Evolutionary conservation across 30 jellyfish, hydroid and myxozoan genomes (phyloP).

Genomic region (Clytia hemisphaerica): DNA sequence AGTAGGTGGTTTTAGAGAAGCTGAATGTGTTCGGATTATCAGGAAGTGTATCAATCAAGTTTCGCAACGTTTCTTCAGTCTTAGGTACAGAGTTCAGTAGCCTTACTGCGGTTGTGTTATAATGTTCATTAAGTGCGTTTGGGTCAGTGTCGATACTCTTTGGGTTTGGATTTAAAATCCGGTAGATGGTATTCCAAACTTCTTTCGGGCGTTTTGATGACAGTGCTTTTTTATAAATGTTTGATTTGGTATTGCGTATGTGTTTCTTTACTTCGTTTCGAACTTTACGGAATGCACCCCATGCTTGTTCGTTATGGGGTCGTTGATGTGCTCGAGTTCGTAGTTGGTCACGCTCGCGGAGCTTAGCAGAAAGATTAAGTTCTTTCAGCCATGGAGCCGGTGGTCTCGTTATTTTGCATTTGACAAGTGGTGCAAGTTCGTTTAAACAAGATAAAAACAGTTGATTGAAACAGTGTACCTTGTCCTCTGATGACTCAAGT

Average conservation of each 20-base stretch:
- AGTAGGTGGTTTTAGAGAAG: too few relatives aligned
- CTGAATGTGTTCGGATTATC: too few relatives aligned
- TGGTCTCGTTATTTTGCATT: conserved; percentile 1
- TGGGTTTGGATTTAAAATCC: too few relatives aligned
- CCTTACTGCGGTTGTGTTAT: too few relatives aligned
- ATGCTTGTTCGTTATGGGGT: not conserved
- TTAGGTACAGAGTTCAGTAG: too few relatives aligned
- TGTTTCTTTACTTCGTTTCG: not conserved
- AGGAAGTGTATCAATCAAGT: too few relatives aligned
- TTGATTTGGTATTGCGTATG: not conserved
- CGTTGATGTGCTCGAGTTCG: not conserved
- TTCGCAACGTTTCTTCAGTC: too few relatives aligned
- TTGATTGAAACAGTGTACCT: too few relatives aligned
- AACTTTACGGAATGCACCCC: not conserved
- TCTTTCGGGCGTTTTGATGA: not conserved
- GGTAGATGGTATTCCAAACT: conserved; percentile 4
- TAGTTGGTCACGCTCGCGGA: not conserved
- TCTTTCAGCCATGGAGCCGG: conserved; percentile 3
- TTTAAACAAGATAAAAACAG: too few relatives aligned
- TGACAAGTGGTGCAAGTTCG: conserved; percentile 1
- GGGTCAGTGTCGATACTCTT: too few relatives aligned
- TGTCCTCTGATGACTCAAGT: too few relatives aligned
- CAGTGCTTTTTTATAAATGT: not conserved
- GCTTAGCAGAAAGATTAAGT: not conserved
- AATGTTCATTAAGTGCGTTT: too few relatives aligned